Evolutionary conservation across 1,140 invertebrate genomes (phyloP).

Genomic region (Vanessa atalanta): DNA sequence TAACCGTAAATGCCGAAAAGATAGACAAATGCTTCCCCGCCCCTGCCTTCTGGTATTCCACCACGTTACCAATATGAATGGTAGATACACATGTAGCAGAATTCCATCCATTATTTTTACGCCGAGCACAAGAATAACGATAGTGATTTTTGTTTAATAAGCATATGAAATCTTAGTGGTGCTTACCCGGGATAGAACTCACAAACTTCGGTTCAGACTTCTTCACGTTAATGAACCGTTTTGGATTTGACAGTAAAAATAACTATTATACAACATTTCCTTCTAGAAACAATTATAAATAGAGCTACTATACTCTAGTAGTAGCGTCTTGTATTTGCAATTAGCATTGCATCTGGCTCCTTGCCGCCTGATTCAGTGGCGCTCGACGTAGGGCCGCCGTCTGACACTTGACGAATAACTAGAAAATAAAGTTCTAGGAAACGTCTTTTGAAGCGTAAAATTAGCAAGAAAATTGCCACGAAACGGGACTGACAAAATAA

Average conservation of each 20-base stretch:
- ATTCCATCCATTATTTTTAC: too few relatives aligned
- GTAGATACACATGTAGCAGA: too few relatives aligned
- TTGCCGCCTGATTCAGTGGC: constrained; percentile 3
- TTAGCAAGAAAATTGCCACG: constrained; percentile 7
- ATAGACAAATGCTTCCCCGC: too few relatives aligned
- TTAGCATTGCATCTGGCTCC: constrained; percentile 10
- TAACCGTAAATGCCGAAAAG: too few relatives aligned
- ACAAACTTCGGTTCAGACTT: too few relatives aligned
- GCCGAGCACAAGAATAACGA: too few relatives aligned
- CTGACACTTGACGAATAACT: constrained; percentile 12
- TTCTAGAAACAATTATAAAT: constrained; percentile 19
- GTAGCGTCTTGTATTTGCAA: neutral
- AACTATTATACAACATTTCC: constrained; percentile 9
- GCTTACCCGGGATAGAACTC: too few relatives aligned
- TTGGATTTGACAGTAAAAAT: neutral
- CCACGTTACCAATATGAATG: too few relatives aligned
- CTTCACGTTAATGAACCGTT: neutral
- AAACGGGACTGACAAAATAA: neutral
- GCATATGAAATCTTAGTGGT: too few relatives aligned
- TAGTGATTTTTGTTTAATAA: too few relatives aligned
- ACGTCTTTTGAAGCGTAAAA: constrained; percentile 7
- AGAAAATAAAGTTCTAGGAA: constrained; percentile 18
- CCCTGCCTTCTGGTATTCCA: too few relatives aligned
- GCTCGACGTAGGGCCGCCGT: neutral
- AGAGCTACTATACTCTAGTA: neutral